Evolutionary conservation across 2,113 vertebrate genomes (phyloP).

Genomic region (Oncorhynchus kisutch): DNA sequence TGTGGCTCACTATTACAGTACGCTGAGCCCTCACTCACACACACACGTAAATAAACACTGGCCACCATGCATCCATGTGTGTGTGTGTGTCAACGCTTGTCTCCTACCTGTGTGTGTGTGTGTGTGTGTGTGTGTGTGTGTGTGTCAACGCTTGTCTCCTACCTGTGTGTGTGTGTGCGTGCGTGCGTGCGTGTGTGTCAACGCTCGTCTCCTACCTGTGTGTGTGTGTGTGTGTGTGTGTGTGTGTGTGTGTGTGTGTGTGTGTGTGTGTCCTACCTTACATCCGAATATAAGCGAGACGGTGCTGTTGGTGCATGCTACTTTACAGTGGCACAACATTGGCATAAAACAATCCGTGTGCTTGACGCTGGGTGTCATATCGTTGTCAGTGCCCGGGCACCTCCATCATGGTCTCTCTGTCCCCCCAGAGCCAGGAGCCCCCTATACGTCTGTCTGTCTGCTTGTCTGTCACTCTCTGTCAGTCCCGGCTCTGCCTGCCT

Average conservation of each 20-base stretch:
- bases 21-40: not conserved
- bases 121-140: no score
- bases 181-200: conserved; percentile 1
- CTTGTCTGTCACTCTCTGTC: not conserved
- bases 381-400: conserved; percentile 66
- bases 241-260: no score
- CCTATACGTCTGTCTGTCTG: no score
- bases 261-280: conserved; percentile 65
- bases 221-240: no score
- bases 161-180: no score
- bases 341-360: conserved; percentile 78
- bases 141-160: no score
- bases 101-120: conserved; percentile 54
- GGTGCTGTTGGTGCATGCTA: conserved; percentile 77
- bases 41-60: not conserved
- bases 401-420: conserved; percentile 34
- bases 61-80: not conserved
- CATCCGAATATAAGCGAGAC: conserved; percentile 80
- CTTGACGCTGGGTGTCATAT: conserved; percentile 77
- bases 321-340: conserved; percentile 79
- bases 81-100: no score
- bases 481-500: not conserved
- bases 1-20: not conserved
- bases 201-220: no score
- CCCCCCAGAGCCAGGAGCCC: not conserved